Base-by-base conservation (phyloP, 2,888 invertebrate species). In the Byasa hedistus region DNA sequence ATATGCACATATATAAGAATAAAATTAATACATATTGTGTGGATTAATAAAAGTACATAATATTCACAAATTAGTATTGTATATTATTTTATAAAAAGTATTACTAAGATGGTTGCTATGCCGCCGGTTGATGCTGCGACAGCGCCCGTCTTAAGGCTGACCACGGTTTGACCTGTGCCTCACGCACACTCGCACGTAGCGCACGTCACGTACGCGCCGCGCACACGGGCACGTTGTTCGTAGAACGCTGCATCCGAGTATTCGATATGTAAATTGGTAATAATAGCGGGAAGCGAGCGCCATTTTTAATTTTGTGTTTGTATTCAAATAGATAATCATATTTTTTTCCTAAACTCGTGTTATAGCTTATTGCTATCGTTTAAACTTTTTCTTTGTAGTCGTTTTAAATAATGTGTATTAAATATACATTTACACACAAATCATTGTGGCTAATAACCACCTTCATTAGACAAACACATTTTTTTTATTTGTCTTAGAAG, bases 101-200 rank as follows among this genome's bases (percentile, higher is more conserved):
- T 32, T 32, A 32, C n/a, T 10, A 32, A 32, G 32, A 32, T 8
- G 32, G 32, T 32, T 8, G 32, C 32, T 32, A 32, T 32, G 32
- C 8, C 8, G 10, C 10, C 32, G 32, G 32, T 32, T 32, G 1
- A 66, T 48, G 65, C 69, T 58, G 48, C 24, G 69, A 69, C 70
- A 72, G 56, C 68, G 69, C 60, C 57, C 64, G 64, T 70, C 75
- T 66, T 72, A 69, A 68, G 74, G 73, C 72, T 72, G 77, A 76
- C 73, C 75, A 76, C 71, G 71, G 72, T 72, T 76, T 81, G 81
- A 81, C 80, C 81, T 75, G 75, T 73, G 78, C 71, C 75, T 72
- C 70, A 70, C 75, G 64, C 72, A 76, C 75, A 75, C 75, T 68
- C 68, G 54, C 64, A 61, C 48, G 21, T 19, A 27, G 64, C 54